A percentile compares a stretch with the other conserved stretches of the same genome.
Conservation (phyloP, 2,888 invertebrate species). For the Kryphioiulus occultus region DNA sequence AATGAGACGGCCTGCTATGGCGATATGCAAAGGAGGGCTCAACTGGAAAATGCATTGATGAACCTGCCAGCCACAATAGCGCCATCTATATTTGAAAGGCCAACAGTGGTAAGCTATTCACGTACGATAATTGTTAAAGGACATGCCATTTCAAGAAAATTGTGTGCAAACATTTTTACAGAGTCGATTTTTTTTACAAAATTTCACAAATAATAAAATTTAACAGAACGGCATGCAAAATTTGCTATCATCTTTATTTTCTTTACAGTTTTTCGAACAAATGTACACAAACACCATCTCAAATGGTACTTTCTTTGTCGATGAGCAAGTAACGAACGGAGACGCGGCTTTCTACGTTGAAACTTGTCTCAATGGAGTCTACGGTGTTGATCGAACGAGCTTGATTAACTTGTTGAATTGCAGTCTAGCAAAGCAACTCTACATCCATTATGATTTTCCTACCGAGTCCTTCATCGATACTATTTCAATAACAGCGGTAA, state of each 20-base stretch:
- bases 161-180: too few species aligned
- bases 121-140: too few species aligned
- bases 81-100: neutral
- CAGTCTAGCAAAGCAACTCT: neutral
- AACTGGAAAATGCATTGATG: neutral
- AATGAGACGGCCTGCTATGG: neutral
- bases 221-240: neutral
- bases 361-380: conserved; percentile 10
- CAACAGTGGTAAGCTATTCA: conserved; percentile 27
- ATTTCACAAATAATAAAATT: neutral
- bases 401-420: neutral
- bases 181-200: neutral
- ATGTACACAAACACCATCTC: neutral
- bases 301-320: neutral
- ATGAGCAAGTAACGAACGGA: neutral
- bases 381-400: neutral
- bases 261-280: neutral
- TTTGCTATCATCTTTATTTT: neutral
- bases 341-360: conserved; percentile 8
- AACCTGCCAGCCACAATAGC: neutral
- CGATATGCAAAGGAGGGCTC: neutral
- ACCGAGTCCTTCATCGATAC: neutral
- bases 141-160: too few species aligned
- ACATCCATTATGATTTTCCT: neutral
- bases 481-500: neutral